Evolutionary conservation across 2,113 vertebrate species (phyloP).

Genomic region (Colistium nudipinnis): DNA sequence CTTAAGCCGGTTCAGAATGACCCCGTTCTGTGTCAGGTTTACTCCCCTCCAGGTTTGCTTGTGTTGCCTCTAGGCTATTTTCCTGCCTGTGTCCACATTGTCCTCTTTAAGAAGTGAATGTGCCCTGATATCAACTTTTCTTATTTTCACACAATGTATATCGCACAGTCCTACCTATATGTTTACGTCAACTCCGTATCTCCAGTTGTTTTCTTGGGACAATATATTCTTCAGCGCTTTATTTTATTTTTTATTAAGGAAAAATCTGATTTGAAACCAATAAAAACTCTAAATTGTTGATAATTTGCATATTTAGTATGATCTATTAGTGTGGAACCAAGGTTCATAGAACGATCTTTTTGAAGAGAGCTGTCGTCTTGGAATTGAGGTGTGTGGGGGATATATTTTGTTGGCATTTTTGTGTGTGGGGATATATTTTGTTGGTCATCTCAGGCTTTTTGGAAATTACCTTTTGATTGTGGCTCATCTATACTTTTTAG

Average conservation of each 20-base stretch:
- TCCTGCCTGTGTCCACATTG: background rate
- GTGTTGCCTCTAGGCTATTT: background rate
- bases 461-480: background rate
- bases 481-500: conserved; percentile 10
- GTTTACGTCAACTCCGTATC: conserved; percentile 52
- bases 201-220: background rate
- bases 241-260: background rate
- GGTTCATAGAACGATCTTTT: background rate
- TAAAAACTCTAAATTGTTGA: background rate
- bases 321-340: background rate
- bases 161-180: background rate
- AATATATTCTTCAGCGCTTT: conserved; percentile 1
- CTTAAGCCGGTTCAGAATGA: background rate
- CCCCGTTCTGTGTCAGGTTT: background rate
- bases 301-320: background rate
- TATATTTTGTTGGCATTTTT: no score
- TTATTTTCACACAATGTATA: background rate
- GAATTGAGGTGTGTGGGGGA: conserved; percentile 10
- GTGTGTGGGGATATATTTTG: conserved; percentile 4
- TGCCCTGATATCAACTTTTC: background rate
- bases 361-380: background rate
- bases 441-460: background rate
- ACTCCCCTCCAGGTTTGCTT: background rate
- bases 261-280: background rate
- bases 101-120: no score